Evolutionary conservation across 2,113 vertebrate genomes (phyloP).

Genomic region (Lanius ludovicianus): DNA sequence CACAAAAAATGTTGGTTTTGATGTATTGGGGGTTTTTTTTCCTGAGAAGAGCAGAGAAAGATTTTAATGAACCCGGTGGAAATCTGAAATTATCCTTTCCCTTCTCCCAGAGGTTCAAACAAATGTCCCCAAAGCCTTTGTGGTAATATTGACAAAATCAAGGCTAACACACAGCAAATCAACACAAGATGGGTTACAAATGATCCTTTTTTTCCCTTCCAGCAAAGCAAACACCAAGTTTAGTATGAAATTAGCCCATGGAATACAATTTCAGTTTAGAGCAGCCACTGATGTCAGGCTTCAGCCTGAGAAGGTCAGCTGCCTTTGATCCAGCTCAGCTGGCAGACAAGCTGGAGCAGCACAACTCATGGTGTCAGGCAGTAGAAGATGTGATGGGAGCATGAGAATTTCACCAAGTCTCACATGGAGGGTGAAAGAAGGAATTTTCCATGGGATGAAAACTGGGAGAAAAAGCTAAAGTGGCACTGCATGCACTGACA

Average conservation of each 20-base stretch:
- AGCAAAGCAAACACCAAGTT: background rate
- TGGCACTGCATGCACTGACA: background rate
- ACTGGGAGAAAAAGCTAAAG: background rate
- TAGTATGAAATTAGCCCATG: background rate
- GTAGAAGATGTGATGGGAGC: background rate
- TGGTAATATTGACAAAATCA: background rate
- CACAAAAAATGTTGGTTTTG: background rate
- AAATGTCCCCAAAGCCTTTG: background rate
- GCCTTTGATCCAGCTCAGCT: background rate
- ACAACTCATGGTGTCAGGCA: background rate
- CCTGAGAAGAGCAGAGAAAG: background rate
- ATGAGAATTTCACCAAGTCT: background rate
- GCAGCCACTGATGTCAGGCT: background rate
- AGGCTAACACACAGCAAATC: background rate
- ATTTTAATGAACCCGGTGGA: background rate
- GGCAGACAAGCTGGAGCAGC: background rate
- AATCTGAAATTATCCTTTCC: background rate
- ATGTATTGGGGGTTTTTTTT: accelerated
- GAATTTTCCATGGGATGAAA: background rate
- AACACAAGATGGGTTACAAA: background rate
- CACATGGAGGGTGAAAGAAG: background rate
- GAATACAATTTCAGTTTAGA: background rate
- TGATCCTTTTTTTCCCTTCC: background rate
- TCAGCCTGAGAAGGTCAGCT: background rate
- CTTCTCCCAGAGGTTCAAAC: background rate